Base-by-base conservation (phyloP, 2,113 vertebrate genomes). In the Paraplagusia blochii region DNA sequence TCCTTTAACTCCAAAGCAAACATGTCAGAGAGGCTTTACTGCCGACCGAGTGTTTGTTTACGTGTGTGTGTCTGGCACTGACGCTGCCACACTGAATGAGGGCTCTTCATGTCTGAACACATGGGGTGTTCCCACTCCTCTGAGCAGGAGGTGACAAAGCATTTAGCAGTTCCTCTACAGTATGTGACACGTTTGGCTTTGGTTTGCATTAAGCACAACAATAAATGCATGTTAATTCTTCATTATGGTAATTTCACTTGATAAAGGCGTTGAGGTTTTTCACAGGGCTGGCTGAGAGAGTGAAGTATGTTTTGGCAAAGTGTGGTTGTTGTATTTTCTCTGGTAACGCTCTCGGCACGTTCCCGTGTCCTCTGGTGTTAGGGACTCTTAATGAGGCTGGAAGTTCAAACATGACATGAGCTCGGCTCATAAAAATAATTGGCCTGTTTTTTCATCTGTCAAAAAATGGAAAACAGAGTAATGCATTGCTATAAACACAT, bases 221-320 rank as follows among this genome's bases (percentile, higher is more conserved):
- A 98, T 98, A 96, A 97, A 95, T 94, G 92, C 92, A 90, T 91
- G 94, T 95, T 95, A 95, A 95, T 95, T 95, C 94, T 96, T 95
- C 94, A 97, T 98, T 94, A 95, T 92, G 88, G 89, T 91, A 93
- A 95, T 97, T 95, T 90, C 90, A 92, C 92, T 92, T 92, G 92
- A 94, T 93, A 92, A 85, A 44, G 89, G 88, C 90, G 92, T 91
- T 90, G 90, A 93, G 91, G 22, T 2, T 91, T 93, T 93, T 86
- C 90, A 74, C 90, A 88, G 92, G 92, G 93, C 90, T 6, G 95
- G 93, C 92, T 93, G 90, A 90, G 91, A 80, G 74, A 89, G 90
- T 89, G 89, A 89, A 68, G 58, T 29, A 88, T 89, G 87, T 90
- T 88, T 88, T 90, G 88, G 84, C 83, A 83, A 90, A 78, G 81